Evolutionary conservation across 2,888 invertebrate species (phyloP), one percentile per base, ranked within the genome.

Genomic region (Melitaea athalia): DNA sequence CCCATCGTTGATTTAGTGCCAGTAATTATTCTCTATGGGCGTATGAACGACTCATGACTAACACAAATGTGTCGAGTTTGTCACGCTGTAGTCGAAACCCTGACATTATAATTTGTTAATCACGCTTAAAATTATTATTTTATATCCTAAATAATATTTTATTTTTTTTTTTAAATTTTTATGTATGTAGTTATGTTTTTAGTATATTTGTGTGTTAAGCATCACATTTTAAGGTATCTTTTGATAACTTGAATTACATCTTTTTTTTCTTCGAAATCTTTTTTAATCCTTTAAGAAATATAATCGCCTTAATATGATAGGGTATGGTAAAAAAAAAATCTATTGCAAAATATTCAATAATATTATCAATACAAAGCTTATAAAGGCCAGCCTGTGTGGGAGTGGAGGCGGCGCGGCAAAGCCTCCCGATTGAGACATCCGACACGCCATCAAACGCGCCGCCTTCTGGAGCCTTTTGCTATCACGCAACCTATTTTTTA

Each of bases 341-440:
- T 71, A 69, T 71, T 70, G 71, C 73, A 70, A 72, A 68, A 71
- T 70, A 68, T 70, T 72, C 67, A 69, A 73, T 69, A 67, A 69
- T 72, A 64, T 57, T 57, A 57, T 73, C 66, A 72, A 74, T 68
- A 72, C 70, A 70, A 73, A 73, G 66, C 55, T 63, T 50, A 70
- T 73, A 68, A 69, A 63, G 62, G 38, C 52, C 67, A 66, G 68
- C 70, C 38, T 38, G 81, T 81, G 87, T 86, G 84, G 83, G 86
- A 73, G 75, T 74, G 74, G 70, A 64, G 61, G 53, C 71, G 72
- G 76, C 75, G 73, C 73, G 74, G 77, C 84, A 80, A 87, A 89
- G 87, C 85, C 84, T 85, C 81, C 74, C 87, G 89, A 92, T 91
- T 88, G 89, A 91, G 91, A 88, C 89, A 92, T 91, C 88, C 87